Percentiles rank a stretch among this genome's conserved stretches.
phyloP scores from a whole-genome alignment of 2,888 invertebrate species.

The Heterodera filipjevi region DNA sequence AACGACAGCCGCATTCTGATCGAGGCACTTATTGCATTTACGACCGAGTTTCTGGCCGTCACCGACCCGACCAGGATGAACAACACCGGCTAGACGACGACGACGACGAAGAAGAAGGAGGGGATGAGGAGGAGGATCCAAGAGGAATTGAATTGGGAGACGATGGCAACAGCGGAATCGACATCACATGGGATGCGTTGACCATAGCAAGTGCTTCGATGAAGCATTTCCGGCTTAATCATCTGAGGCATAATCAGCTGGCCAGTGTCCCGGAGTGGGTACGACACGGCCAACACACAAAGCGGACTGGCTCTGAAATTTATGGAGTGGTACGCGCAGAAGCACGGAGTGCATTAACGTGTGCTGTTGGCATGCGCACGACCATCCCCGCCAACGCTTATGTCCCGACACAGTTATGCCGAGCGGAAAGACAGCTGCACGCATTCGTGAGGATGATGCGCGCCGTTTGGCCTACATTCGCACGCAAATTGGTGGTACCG shows the following conservation, averaged over 20 bases:
- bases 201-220: constrained; percentile 15
- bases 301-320: constrained; percentile 10
- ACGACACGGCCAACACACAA: constrained; percentile 15
- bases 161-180: constrained; percentile 1
- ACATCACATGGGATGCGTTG: not conserved
- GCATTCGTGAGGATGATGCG: not conserved
- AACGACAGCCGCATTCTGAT: constrained; percentile 13
- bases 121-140: not conserved
- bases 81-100: no score
- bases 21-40: constrained; percentile 1
- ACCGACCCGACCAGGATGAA: not conserved
- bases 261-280: constrained; percentile 24
- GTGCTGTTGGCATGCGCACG: not conserved
- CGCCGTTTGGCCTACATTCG: not conserved
- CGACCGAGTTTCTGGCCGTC: not conserved
- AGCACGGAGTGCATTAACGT: not conserved
- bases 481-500: no score
- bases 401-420: not conserved
- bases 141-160: not conserved
- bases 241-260: not conserved
- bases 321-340: constrained; percentile 27
- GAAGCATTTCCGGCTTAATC: constrained; percentile 26
- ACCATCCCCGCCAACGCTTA: not conserved
- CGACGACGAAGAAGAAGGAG: not conserved
- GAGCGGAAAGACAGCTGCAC: not conserved